Evolutionary conservation across 2,113 vertebrate species (phyloP).

Genomic region (Lepisosteus osseus): DNA sequence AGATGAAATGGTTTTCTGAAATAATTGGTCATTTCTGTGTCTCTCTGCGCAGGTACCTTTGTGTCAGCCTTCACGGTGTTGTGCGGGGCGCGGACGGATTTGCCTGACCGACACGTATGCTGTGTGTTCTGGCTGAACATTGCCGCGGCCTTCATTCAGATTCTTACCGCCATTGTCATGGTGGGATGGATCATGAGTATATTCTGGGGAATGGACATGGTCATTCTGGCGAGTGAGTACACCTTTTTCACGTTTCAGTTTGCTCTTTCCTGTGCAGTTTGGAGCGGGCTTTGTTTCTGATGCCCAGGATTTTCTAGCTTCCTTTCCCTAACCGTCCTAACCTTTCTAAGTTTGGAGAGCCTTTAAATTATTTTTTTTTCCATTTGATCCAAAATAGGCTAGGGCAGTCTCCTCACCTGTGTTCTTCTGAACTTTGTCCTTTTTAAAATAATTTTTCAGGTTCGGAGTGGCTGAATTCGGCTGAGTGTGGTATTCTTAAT

Average conservation of each 20-base stretch:
- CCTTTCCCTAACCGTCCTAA: no score
- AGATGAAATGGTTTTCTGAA: no score
- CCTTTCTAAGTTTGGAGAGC: no score
- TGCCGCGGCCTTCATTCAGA: conserved; percentile 91
- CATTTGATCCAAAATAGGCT: no score
- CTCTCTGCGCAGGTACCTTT: conserved; percentile 77
- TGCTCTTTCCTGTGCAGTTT: not conserved
- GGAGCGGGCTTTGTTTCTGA: no score
- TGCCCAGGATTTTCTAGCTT: no score
- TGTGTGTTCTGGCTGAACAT: conserved; percentile 97
- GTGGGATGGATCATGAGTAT: conserved; percentile 99
- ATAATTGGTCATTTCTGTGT: not conserved
- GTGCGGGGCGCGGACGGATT: conserved; percentile 88
- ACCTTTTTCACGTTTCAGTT: not conserved
- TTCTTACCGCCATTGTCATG: conserved; percentile 93
- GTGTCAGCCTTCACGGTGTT: conserved; percentile 92
- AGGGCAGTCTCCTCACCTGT: no score
- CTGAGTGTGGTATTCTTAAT: no score
- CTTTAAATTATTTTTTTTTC: no score
- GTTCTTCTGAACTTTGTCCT: no score
- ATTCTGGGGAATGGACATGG: conserved; percentile 99
- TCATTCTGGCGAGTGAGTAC: conserved; percentile 94
- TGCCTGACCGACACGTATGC: conserved; percentile 85
- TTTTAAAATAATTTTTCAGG: no score
- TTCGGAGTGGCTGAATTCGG: no score